phyloP scores from a whole-genome alignment of 2,797 vertebrate genomes.

The Enteromius trimaculatus region DNA sequence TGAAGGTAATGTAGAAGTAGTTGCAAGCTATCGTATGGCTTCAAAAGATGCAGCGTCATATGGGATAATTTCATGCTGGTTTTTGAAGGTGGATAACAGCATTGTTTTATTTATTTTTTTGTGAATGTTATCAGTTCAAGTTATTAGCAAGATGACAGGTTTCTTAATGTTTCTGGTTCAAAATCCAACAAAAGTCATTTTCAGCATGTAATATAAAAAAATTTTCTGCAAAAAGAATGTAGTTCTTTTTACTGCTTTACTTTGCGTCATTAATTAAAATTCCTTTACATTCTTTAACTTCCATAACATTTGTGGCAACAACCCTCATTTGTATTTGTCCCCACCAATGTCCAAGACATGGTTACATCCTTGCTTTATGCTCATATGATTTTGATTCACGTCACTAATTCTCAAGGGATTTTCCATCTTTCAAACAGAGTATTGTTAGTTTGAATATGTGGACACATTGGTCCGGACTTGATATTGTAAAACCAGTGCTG shows the following conservation, averaged over 20 bases:
- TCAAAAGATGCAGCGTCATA: background rate
- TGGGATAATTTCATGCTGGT: background rate
- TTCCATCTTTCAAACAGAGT: background rate
- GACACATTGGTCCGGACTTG: background rate
- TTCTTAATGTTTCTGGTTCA: background rate
- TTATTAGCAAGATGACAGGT: background rate
- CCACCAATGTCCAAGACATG: background rate
- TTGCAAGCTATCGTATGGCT: background rate
- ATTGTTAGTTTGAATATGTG: background rate
- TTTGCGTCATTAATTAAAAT: background rate
- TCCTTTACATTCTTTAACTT: background rate
- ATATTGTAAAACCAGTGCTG: conserved; percentile 1
- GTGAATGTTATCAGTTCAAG: background rate
- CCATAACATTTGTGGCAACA: background rate
- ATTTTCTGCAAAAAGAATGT: background rate
- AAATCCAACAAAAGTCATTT: background rate
- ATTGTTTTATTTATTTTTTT: background rate
- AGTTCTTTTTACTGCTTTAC: background rate
- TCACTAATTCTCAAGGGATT: background rate
- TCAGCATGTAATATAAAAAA: background rate
- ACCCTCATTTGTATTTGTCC: background rate
- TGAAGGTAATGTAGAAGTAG: background rate
- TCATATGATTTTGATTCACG: conserved; percentile 3
- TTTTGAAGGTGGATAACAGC: background rate
- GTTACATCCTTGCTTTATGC: background rate